Evolutionary conservation across 1,140 invertebrate genomes (phyloP).

Genomic region (Pseudomyrmex dendroicus): DNA sequence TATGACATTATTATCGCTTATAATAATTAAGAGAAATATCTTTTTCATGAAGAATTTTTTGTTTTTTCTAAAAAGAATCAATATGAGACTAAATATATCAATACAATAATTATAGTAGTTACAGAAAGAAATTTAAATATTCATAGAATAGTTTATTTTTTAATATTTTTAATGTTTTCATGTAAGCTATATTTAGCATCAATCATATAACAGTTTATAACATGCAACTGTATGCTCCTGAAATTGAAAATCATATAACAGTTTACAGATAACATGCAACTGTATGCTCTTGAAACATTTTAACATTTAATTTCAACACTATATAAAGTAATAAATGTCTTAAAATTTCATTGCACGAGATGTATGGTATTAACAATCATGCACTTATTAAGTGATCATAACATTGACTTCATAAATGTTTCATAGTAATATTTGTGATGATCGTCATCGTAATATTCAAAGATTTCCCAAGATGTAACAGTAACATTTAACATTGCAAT

Average conservation of each 20-base stretch:
- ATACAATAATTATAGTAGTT: background rate
- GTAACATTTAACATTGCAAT: too few species aligned
- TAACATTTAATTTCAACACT: constrained; percentile 24
- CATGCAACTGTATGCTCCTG: background rate
- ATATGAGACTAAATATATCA: background rate
- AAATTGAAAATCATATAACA: too few species aligned
- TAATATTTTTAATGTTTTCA: background rate
- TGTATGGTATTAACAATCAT: constrained; percentile 78
- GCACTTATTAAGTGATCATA: constrained; percentile 26
- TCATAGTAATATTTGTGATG: constrained; percentile 36
- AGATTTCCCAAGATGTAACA: too few species aligned
- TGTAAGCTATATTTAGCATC: too few species aligned
- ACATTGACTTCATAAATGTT: constrained; percentile 13
- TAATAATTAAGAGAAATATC: constrained; percentile 12
- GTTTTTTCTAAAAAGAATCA: constrained; percentile 13
- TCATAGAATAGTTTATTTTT: background rate
- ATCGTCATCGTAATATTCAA: too few species aligned
- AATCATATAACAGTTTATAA: too few species aligned
- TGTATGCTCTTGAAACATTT: background rate
- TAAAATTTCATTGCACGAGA: constrained; percentile 73
- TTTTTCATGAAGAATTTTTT: constrained; percentile 2
- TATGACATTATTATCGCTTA: background rate
- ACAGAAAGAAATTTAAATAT: too few species aligned
- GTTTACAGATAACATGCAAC: background rate
- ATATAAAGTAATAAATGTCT: constrained; percentile 57